phyloP scores from a whole-genome alignment of 2,888 invertebrate genomes.

The Fabriciana adippe region DNA sequence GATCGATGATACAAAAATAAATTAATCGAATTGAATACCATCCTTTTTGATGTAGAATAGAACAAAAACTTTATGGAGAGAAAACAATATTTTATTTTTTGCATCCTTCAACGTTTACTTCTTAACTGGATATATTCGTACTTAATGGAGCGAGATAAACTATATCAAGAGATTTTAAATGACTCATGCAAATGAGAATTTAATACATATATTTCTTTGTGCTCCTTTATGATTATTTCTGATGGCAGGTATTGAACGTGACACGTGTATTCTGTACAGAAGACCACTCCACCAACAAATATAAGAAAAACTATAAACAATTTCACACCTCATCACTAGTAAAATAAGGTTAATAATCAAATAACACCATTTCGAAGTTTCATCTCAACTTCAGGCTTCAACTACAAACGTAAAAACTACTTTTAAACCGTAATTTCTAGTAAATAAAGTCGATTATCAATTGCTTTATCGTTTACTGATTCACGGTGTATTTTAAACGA shows the following conservation, averaged over 20 bases:
- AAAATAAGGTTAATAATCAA: not conserved
- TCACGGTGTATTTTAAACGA: slow-evolving; percentile 48
- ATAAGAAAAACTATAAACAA: not conserved
- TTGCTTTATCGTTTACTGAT: slow-evolving; percentile 36
- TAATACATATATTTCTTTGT: slow-evolving; percentile 44
- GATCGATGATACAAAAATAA: too few relatives aligned
- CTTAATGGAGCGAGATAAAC: slow-evolving; percentile 11
- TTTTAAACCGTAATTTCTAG: slow-evolving; percentile 25
- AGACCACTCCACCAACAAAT: not conserved
- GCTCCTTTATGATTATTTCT: slow-evolving; percentile 47
- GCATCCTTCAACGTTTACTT: not conserved
- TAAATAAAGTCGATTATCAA: slow-evolving; percentile 23
- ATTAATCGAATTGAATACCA: too few relatives aligned
- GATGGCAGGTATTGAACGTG: slow-evolving; percentile 45
- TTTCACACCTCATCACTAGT: not conserved
- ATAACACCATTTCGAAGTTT: not conserved
- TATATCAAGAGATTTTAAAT: slow-evolving; percentile 28
- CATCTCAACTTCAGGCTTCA: slow-evolving; percentile 5
- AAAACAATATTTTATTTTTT: too few relatives aligned
- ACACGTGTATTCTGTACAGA: slow-evolving; percentile 34
- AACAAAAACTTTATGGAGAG: too few relatives aligned
- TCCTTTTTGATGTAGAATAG: too few relatives aligned
- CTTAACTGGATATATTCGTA: not conserved
- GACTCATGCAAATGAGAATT: slow-evolving; percentile 36
- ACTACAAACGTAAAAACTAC: slow-evolving; percentile 6